Conservation (phyloP, 1,140 invertebrate genomes). For the Helicoverpa zea region DNA sequence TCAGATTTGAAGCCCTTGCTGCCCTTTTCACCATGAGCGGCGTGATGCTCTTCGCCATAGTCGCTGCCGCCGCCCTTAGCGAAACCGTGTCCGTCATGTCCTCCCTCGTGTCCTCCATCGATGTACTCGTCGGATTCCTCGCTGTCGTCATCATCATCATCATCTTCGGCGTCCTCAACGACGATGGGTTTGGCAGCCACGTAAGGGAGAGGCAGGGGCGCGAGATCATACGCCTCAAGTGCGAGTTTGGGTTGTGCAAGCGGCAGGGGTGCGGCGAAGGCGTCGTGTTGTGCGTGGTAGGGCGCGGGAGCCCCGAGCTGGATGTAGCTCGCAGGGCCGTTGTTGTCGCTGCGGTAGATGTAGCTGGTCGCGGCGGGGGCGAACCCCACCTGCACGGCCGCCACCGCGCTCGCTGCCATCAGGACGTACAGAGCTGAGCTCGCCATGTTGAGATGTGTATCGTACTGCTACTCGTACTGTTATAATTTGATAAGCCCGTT, state of each 20-base stretch:
- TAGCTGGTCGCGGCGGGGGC: constrained; percentile 81
- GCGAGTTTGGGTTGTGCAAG: constrained; percentile 65
- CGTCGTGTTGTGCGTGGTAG: constrained; percentile 68
- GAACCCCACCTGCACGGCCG: constrained; percentile 70
- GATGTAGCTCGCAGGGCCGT: constrained; percentile 82
- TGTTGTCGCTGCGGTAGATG: constrained; percentile 85
- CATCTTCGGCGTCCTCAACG: constrained; percentile 71
- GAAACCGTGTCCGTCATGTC: constrained; percentile 60
- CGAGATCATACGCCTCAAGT: constrained; percentile 69
- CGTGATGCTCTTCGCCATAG: constrained; percentile 77
- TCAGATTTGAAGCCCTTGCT: constrained; percentile 79
- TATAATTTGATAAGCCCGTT: constrained; percentile 81
- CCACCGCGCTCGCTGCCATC: constrained; percentile 59
- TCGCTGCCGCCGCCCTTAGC: constrained; percentile 76
- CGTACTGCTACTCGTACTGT: constrained; percentile 69
- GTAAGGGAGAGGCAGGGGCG: constrained; percentile 75
- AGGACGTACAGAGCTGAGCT: constrained; percentile 65
- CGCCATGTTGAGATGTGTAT: constrained; percentile 77
- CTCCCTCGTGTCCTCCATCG: constrained; percentile 57
- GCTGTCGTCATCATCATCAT: constrained; percentile 69
- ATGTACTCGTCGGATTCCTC: constrained; percentile 63
- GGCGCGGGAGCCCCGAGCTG: constrained; percentile 76
- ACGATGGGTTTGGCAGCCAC: constrained; percentile 76
- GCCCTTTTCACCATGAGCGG: constrained; percentile 83
- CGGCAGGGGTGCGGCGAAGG: constrained; percentile 68